These are phyloP conservation scores for Nesogale talazaci DNA, from an alignment of 2,113 vertebrate species.

Conservation along the genomic window DNA sequence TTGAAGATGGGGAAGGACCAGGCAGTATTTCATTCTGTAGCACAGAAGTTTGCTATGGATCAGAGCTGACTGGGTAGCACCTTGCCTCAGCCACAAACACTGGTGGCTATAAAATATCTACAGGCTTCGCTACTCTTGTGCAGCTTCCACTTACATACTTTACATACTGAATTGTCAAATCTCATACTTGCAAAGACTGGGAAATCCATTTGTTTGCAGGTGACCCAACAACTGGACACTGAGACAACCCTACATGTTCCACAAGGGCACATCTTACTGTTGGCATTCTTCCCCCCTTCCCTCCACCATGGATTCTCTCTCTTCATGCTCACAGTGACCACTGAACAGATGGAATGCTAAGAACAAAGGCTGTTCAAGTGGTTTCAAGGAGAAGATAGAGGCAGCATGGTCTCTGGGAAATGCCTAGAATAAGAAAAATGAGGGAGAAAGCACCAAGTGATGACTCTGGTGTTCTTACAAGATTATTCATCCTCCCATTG, in stretches of 20 bases:
- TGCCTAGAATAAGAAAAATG: slow-evolving; percentile 63
- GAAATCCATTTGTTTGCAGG: slow-evolving; percentile 57
- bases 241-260: not conserved
- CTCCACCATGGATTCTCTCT: slow-evolving; percentile 64
- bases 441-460: slow-evolving; percentile 1
- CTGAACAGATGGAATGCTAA: slow-evolving; percentile 57
- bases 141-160: not conserved
- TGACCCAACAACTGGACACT: not conserved
- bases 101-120: no score
- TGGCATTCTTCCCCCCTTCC: slow-evolving; percentile 21
- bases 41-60: no score
- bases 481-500: not conserved
- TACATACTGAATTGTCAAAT: slow-evolving; percentile 1
- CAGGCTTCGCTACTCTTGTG: no score
- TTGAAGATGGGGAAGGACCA: no score
- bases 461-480: not conserved
- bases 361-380: slow-evolving; percentile 42
- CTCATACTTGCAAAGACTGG: slow-evolving; percentile 14
- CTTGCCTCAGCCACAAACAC: no score
- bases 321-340: slow-evolving; percentile 40
- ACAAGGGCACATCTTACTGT: slow-evolving; percentile 65
- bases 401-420: not conserved
- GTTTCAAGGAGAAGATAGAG: slow-evolving; percentile 45
- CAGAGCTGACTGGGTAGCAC: no score
- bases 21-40: no score